A percentile compares a stretch with the other conserved stretches of the same genome.
Evolutionary conservation across 2,888 invertebrate species (phyloP).

Genomic region (Tholera decimalis): DNA sequence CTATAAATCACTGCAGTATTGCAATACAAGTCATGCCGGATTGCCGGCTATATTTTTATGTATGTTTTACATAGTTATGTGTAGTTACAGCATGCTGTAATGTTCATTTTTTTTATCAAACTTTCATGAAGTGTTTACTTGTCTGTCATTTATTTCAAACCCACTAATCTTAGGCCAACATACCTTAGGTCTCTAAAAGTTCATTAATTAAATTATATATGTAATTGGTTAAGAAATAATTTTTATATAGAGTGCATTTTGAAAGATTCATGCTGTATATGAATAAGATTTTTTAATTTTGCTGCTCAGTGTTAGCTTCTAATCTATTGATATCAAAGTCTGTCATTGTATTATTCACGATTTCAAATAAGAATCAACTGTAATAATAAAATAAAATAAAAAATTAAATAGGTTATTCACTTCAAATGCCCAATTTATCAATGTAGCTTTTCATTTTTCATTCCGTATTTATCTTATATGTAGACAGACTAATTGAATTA

Average conservation of each 20-base stretch:
- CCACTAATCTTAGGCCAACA: not conserved
- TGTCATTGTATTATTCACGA: not conserved
- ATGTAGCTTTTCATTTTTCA: no score
- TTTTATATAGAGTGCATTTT: slow-evolving; percentile 4
- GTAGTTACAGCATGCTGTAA: not conserved
- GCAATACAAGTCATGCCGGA: slow-evolving; percentile 40
- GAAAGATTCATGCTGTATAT: slow-evolving; percentile 4
- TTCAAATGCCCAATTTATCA: not conserved
- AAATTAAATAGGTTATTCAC: not conserved
- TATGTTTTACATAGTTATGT: not conserved
- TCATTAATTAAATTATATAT: not conserved
- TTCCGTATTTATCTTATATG: no score
- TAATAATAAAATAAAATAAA: not conserved
- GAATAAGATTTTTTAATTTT: not conserved
- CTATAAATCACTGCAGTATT: slow-evolving; percentile 33
- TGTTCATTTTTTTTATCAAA: not conserved
- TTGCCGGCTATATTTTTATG: slow-evolving; percentile 41
- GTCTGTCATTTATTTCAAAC: not conserved
- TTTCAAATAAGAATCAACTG: not conserved
- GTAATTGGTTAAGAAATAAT: not conserved
- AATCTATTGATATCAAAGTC: not conserved
- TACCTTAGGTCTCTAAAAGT: not conserved
- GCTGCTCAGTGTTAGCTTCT: not conserved
- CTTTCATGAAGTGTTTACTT: not conserved
- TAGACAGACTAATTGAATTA: no score